These are phyloP conservation scores for Diuraphis noxia DNA, from an alignment of 1,140 invertebrate species.

Conservation along the genomic window DNA sequence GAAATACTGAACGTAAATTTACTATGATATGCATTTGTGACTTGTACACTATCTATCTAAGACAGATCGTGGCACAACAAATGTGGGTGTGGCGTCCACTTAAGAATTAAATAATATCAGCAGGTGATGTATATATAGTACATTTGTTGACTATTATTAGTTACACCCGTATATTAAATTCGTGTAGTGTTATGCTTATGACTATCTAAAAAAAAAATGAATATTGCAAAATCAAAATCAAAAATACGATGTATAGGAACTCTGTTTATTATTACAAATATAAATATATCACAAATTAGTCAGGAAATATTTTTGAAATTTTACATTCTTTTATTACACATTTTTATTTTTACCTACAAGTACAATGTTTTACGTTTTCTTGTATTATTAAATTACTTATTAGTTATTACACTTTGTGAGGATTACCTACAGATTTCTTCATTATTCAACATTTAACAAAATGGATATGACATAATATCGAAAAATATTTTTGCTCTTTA, in stretches of 20 bases:
- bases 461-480: neutral
- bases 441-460: neutral
- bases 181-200: neutral
- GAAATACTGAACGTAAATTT: neutral
- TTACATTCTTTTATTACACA: neutral
- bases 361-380: neutral
- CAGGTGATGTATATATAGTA: neutral
- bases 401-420: neutral
- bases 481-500: neutral
- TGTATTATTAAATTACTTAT: neutral
- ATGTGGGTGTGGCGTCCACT: neutral
- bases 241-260: neutral
- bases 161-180: neutral
- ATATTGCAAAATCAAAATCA: neutral
- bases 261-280: neutral
- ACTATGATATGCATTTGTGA: neutral
- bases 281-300: neutral
- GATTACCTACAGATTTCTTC: too few relatives aligned
- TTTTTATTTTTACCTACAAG: neutral
- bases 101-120: neutral
- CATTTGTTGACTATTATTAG: neutral
- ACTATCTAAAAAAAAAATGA: neutral
- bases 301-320: neutral
- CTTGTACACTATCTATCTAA: too few relatives aligned
- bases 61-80: neutral